These are phyloP conservation scores for Neuroterus valhalla DNA, from an alignment of 1,140 invertebrate species.

Conservation along the genomic window DNA sequence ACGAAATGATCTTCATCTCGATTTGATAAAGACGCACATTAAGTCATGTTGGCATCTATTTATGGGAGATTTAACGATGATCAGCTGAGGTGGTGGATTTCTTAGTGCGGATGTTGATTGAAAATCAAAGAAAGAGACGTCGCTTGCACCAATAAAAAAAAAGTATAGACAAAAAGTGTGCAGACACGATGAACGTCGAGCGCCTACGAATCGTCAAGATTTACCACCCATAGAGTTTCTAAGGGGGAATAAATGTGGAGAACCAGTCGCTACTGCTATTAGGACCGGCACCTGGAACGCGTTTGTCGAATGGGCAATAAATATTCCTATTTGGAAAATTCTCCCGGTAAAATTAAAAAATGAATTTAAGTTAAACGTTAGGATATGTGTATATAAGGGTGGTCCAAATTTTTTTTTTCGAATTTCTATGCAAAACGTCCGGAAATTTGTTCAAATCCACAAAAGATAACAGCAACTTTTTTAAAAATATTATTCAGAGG, in stretches of 20 bases:
- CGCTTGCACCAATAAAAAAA: background rate
- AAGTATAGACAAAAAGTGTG: background rate
- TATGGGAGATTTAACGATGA: constrained; percentile 16
- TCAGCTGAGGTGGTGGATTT: constrained; percentile 13
- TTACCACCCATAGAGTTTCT: constrained; percentile 20
- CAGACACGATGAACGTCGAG: background rate
- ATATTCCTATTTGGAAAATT: too few relatives aligned
- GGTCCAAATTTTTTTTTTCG: too few relatives aligned
- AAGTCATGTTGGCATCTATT: constrained; percentile 15
- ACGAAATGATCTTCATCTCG: background rate
- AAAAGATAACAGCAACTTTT: too few relatives aligned
- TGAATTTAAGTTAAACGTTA: too few relatives aligned
- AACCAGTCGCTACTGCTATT: constrained; percentile 14
- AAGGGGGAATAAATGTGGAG: constrained; percentile 13
- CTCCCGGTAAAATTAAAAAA: too few relatives aligned
- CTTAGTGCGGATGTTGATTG: background rate
- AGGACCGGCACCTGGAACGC: constrained; percentile 8
- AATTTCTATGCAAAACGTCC: too few relatives aligned
- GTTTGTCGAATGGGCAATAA: constrained; percentile 18
- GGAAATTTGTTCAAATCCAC: too few relatives aligned
- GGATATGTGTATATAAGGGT: too few relatives aligned
- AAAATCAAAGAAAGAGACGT: constrained; percentile 9
- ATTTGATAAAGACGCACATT: background rate
- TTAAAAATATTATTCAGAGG: too few relatives aligned
- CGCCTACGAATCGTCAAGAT: constrained; percentile 1